Evolutionary conservation across 2,113 vertebrate genomes (phyloP), one percentile per base, ranked within the genome.

Genomic region (Peromyscus leucopus): DNA sequence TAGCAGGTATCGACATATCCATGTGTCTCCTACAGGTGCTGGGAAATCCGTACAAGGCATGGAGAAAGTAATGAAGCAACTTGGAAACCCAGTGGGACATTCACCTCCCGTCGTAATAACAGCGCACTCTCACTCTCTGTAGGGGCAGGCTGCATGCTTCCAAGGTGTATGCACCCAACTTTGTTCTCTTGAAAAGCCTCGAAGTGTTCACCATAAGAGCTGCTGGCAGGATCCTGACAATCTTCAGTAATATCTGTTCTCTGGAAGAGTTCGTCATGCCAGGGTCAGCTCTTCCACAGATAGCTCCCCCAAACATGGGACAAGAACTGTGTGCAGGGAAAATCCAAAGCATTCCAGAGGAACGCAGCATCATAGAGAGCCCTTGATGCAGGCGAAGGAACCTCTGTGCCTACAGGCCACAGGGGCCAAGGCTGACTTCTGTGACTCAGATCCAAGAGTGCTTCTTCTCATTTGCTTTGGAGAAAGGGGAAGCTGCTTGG

Each of bases 1-100:
- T 84, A 48, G 94, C 1, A 2, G 93, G 75, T 94, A 98, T 95
- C 93, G 94, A 97, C 97, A 95, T 82, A 97, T 93, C 91, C 83
- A 86, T 93, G 92, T 97, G 92, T 95, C 48, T 97, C 86, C 94
- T 98, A 75, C 76, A 93, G 85, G 42, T 94, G 96, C 88, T 95
- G 96, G 96, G 96, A 98, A 98, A 94, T 97, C 98, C 97, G 98
- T 91, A 96, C 93, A 90, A 91, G 82, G 95, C 93, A 97, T 91
- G 94, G 83, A 59, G 94, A 97, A 97, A 95, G 89, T 88, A 96
- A 98, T 95, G 95, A 96, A 96, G 86, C 91, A 93, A 95, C 96
- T 96, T 98, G 93, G 98, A 97, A 97, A 96, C 65, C 76, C 97
- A 86, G 51, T 89, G 88, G 96, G 97, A 97, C 51, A 83, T 96